Evolutionary conservation across 2,113 vertebrate genomes (phyloP).

Genomic region (Ailuropoda melanoleuca): DNA sequence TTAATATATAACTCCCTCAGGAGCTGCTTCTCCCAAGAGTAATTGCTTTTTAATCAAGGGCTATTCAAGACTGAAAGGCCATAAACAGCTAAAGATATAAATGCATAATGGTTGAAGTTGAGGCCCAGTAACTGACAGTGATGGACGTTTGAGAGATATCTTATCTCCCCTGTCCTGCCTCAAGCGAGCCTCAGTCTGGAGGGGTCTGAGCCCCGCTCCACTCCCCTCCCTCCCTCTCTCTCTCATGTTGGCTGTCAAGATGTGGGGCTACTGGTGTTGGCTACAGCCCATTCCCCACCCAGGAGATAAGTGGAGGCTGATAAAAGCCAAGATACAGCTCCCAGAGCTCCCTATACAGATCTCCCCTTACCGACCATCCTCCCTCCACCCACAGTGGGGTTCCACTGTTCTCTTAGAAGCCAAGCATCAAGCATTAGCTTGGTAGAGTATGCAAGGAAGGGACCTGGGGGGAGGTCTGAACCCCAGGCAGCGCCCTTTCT

Average conservation of each 20-base stretch:
- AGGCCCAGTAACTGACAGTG: background rate
- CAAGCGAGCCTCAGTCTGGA: background rate
- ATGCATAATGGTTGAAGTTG: background rate
- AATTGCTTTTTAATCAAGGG: slow-evolving; percentile 8
- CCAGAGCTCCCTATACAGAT: background rate
- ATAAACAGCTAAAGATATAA: slow-evolving; percentile 16
- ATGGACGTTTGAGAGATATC: background rate
- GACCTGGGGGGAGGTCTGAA: rapidly evolving
- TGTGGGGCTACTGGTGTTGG: background rate
- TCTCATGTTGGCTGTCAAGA: background rate
- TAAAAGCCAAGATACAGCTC: background rate
- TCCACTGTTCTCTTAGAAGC: background rate
- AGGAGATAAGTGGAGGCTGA: background rate
- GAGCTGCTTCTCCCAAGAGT: background rate
- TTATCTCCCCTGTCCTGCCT: background rate
- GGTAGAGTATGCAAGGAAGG: background rate
- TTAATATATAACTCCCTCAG: background rate
- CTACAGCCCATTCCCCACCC: background rate
- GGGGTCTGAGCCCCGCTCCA: background rate
- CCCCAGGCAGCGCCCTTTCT: background rate
- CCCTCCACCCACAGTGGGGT: background rate
- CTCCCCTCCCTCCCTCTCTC: background rate
- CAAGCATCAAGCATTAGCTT: slow-evolving; percentile 59
- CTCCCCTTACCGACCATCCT: background rate
- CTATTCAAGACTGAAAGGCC: background rate